These are phyloP conservation scores for Lacerta agilis DNA, from an alignment of 2,797 vertebrate genomes.

Conservation along the genomic window DNA sequence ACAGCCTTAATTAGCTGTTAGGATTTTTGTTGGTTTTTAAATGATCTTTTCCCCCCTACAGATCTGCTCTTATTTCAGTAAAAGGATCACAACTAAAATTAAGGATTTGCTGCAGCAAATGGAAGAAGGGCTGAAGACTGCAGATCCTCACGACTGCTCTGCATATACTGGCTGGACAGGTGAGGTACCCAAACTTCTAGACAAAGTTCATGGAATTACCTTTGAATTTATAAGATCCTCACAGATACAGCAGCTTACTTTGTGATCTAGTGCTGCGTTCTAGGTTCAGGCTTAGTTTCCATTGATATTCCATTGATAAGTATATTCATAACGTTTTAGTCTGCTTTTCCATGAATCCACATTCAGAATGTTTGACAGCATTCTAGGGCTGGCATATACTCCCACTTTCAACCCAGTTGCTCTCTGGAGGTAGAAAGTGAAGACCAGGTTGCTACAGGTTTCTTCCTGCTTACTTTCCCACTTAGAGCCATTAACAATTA, in stretches of 20 bases:
- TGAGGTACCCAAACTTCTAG: constrained; percentile 63
- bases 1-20: neutral
- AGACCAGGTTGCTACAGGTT: neutral
- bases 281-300: neutral
- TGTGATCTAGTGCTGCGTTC: neutral
- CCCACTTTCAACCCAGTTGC: neutral
- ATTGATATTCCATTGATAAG: neutral
- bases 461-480: neutral
- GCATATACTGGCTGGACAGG: constrained; percentile 97
- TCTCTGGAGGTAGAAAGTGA: neutral
- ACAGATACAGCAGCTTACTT: neutral
- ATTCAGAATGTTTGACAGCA: neutral
- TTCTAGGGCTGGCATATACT: neutral
- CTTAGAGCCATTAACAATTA: neutral
- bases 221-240: neutral
- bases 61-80: constrained; percentile 84
- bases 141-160: constrained; percentile 95
- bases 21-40: too few species aligned
- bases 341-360: neutral
- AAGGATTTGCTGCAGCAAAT: constrained; percentile 95
- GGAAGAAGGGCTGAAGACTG: constrained; percentile 95
- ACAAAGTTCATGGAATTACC: neutral
- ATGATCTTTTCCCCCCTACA: constrained; percentile 64
- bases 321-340: neutral
- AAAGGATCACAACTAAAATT: constrained; percentile 90